Conservation (phyloP, 2,888 invertebrate genomes). For the Villa cingulata region DNA sequence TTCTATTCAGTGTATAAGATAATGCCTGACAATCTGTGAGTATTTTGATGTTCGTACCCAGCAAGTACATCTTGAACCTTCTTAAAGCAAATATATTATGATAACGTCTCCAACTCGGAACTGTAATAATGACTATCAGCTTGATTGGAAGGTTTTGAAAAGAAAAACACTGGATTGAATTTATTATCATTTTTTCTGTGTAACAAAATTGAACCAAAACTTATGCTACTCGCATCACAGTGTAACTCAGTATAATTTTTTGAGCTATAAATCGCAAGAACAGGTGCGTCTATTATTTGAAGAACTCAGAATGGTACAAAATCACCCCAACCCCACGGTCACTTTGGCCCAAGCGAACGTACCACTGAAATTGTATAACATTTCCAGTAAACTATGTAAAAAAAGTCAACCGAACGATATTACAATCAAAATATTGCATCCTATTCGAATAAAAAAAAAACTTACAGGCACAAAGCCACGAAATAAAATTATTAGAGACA, state of each 20-base stretch:
- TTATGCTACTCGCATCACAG: constrained; percentile 19
- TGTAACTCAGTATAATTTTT: constrained; percentile 20
- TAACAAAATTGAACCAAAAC: constrained; percentile 20
- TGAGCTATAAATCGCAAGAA: constrained; percentile 22
- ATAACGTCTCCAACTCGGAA: constrained; percentile 21
- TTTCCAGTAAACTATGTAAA: too few relatives aligned
- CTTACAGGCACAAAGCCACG: too few relatives aligned
- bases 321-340: too few relatives aligned
- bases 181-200: constrained; percentile 15
- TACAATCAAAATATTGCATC: too few relatives aligned
- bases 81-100: constrained; percentile 19
- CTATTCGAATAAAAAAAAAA: too few relatives aligned
- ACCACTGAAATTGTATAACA: too few relatives aligned
- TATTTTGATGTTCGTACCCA: constrained; percentile 18
- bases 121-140: constrained; percentile 19
- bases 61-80: constrained; percentile 19
- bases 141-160: constrained; percentile 18
- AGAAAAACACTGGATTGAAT: constrained; percentile 21
- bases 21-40: constrained; percentile 20
- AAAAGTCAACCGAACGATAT: too few relatives aligned
- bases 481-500: too few relatives aligned
- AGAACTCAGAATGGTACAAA: too few relatives aligned
- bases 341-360: too few relatives aligned
- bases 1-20: constrained; percentile 14
- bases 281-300: constrained; percentile 13